Base-by-base conservation (phyloP, 2,888 invertebrate genomes). In the Homarus gammarus region DNA sequence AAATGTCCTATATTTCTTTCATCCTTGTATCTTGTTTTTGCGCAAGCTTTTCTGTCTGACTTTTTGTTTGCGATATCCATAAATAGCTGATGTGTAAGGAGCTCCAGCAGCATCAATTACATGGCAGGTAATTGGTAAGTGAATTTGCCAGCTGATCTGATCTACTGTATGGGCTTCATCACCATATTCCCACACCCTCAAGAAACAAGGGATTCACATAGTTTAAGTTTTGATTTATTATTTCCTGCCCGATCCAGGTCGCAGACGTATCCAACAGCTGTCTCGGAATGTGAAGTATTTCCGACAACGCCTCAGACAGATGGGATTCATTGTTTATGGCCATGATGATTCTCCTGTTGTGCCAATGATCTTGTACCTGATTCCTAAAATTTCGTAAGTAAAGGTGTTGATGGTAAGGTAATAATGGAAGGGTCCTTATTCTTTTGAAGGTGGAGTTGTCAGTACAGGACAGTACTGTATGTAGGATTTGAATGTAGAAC, bases 381-480 rank as follows among this genome's bases (percentile, higher is more conserved):
- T 98, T 94, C 97, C 98, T 91, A 99, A 99, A 95, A 97, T 99
- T 94, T 97, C 97, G 81, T 91, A 90, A 91, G 91, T 91, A 91
- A 79, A 72, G 83, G 51, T 51, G 72, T 6, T 15, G 12, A n/a
- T 49, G 40, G 40, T 18, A 68, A 31, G 68, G 12, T 68, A 49
- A 33, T 64, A 36, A 22, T 44, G 75, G 73, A 75, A 84, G 75
- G 27, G 61, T 73, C n/a, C n/a, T n/a, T n/a, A n/a, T n/a, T n/a
- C n/a, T 70, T 38, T 6, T 40, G 36, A n/a, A 61, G 27, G 56
- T 18, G 18, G 27, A 64, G 64, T 2, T 40, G 56, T 22, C 56
- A 56, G 56, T 56, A n/a, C n/a, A n/a, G n/a, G n/a, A n/a, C n/a
- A n/a, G n/a, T n/a, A n/a, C n/a, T n/a, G n/a, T n/a, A 56, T 5